These are phyloP conservation scores for Spheniscus mendiculus DNA, from an alignment of 2,113 vertebrate species.

Conservation along the genomic window DNA sequence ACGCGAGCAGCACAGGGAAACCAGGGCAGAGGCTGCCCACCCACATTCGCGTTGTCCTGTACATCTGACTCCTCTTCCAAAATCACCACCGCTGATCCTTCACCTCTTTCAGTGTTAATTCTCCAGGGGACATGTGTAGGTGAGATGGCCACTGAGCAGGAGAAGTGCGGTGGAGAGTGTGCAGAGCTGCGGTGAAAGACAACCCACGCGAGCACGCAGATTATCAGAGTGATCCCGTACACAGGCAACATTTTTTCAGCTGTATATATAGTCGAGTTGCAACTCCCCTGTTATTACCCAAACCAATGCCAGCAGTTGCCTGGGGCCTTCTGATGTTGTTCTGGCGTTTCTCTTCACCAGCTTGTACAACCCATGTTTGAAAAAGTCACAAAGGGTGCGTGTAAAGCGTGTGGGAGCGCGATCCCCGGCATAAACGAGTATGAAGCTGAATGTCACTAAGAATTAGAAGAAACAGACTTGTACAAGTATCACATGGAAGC, in stretches of 20 bases:
- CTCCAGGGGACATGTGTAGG: not conserved
- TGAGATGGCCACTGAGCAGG: not conserved
- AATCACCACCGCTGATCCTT: not conserved
- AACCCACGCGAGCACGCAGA: accelerated
- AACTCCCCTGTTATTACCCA: not conserved
- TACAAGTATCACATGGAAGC: not conserved
- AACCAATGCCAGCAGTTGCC: not conserved
- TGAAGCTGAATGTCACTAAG: not conserved
- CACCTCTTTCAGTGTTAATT: accelerated
- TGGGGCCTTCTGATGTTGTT: not conserved
- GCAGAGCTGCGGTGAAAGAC: not conserved
- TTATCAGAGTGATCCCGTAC: not conserved
- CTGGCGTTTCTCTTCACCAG: not conserved
- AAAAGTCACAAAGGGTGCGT: not conserved
- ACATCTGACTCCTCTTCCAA: not conserved
- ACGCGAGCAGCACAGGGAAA: accelerated
- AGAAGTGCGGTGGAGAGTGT: not conserved
- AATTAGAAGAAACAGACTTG: not conserved
- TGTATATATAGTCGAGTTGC: not conserved
- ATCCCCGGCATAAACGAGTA: not conserved
- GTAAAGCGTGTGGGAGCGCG: not conserved
- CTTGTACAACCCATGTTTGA: not conserved
- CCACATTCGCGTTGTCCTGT: not conserved
- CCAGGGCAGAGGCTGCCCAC: not conserved
- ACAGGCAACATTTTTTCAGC: not conserved